These are phyloP conservation scores for Chiridota heheva DNA, from an alignment of 35 echinoderm and acorn worm genomes.

Conservation along the genomic window DNA sequence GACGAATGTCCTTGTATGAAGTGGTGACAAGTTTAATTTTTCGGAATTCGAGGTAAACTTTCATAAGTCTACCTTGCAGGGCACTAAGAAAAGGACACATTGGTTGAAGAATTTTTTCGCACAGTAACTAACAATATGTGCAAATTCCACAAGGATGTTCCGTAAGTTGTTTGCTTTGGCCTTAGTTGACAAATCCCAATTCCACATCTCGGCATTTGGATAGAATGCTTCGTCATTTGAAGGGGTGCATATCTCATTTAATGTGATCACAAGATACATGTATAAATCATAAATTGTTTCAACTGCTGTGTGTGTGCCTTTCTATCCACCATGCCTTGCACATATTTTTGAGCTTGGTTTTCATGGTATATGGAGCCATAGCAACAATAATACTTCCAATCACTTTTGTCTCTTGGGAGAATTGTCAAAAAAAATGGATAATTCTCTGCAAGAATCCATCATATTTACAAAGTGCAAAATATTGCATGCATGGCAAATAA, in stretches of 20 bases:
- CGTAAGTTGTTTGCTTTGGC: no score
- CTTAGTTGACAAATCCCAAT: no score
- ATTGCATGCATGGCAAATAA: constrained; percentile 18
- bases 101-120: constrained; percentile 30
- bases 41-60: constrained; percentile 7
- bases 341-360: constrained; percentile 45
- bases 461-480: not conserved
- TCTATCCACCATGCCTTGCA: constrained; percentile 35
- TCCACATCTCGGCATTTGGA: no score
- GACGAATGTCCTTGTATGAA: constrained; percentile 8
- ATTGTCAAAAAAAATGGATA: constrained; percentile 35
- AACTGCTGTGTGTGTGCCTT: no score
- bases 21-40: constrained; percentile 3
- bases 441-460: constrained; percentile 33
- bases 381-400: constrained; percentile 17
- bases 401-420: constrained; percentile 16
- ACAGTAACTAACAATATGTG: constrained; percentile 15
- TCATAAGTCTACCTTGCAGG: constrained; percentile 29
- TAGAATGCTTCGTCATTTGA: no score
- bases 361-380: constrained; percentile 13
- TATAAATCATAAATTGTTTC: no score
- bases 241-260: no score
- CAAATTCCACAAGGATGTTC: no score
- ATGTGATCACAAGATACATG: no score
- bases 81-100: not conserved